Evolutionary conservation across 2,888 invertebrate genomes (phyloP).

Genomic region (Exocentrus adspersus): DNA sequence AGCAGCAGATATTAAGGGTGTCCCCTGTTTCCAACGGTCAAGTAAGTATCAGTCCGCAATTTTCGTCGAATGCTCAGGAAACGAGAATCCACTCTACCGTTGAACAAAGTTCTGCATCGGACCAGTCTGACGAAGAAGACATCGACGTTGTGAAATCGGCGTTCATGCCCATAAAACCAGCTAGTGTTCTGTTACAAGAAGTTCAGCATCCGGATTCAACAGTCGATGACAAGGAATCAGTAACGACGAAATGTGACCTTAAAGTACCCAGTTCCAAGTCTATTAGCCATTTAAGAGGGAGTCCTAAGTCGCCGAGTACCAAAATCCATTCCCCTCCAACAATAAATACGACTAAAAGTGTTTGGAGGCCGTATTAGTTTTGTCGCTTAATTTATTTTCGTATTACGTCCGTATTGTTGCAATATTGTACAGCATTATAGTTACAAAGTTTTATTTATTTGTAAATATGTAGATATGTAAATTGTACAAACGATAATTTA

Average conservation of each 20-base stretch:
- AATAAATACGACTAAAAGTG: constrained; percentile 72
- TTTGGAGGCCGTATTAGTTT: constrained; percentile 77
- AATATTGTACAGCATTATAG: constrained; percentile 34
- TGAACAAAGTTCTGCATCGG: constrained; percentile 68
- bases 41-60: constrained; percentile 65
- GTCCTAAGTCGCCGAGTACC: constrained; percentile 63
- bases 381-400: constrained; percentile 28
- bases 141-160: constrained; percentile 82
- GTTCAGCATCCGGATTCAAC: constrained; percentile 70
- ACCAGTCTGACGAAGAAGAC: constrained; percentile 74
- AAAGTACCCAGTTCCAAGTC: constrained; percentile 71
- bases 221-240: constrained; percentile 65
- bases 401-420: constrained; percentile 34
- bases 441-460: constrained; percentile 46
- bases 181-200: constrained; percentile 67
- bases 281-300: constrained; percentile 62
- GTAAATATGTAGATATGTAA: constrained; percentile 43
- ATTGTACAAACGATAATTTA: constrained; percentile 43
- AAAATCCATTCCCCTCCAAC: constrained; percentile 64
- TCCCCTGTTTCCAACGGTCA: constrained; percentile 69
- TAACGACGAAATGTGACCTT: constrained; percentile 65
- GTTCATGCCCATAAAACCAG: constrained; percentile 74
- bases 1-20: constrained; percentile 59
- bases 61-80: constrained; percentile 63
- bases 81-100: constrained; percentile 71